A percentile compares a stretch with the other conserved stretches of the same genome.
Evolutionary conservation across 1,140 invertebrate species (phyloP).

Genomic region (Bombus fervidus): DNA sequence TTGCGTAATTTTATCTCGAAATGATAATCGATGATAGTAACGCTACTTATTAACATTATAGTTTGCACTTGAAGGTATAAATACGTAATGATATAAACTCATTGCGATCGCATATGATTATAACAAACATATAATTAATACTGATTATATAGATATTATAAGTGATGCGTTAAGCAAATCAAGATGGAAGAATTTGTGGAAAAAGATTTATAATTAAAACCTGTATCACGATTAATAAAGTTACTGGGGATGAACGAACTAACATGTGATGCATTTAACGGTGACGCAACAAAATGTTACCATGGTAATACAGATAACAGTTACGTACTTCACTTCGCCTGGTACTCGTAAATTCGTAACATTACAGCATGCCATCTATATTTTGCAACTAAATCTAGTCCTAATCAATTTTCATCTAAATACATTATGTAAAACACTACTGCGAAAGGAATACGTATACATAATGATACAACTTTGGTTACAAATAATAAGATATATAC

Average conservation of each 20-base stretch:
- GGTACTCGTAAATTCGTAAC: background rate
- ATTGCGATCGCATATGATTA: background rate
- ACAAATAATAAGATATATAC: background rate
- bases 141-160: background rate
- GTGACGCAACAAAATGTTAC: conserved; percentile 12
- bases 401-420: background rate
- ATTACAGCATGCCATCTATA: background rate
- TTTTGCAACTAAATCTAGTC: background rate
- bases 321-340: conserved; percentile 5
- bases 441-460: too few relatives aligned
- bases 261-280: background rate
- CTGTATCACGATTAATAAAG: background rate
- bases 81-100: background rate
- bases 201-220: background rate
- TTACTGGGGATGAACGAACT: background rate
- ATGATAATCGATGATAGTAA: background rate
- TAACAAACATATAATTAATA: background rate
- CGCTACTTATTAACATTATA: background rate
- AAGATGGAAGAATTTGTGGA: background rate
- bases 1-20: background rate
- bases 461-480: background rate
- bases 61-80: background rate
- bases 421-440: background rate
- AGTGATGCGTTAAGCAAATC: background rate
- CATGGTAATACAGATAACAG: conserved; percentile 26